Base-by-base conservation (phyloP, 1,140 invertebrate genomes). In the Maniola jurtina region DNA sequence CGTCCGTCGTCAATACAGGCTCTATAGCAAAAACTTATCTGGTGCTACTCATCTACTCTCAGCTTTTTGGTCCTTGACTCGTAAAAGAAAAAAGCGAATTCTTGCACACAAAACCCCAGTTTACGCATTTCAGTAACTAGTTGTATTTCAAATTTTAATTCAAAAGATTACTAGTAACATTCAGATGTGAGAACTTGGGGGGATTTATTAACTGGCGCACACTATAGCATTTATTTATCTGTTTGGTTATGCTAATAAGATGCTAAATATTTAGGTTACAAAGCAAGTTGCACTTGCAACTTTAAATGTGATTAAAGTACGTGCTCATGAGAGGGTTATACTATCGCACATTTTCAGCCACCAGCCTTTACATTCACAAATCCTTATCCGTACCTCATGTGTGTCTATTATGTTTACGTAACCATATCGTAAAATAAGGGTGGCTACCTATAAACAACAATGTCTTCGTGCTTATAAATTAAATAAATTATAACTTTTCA, bases 301-400 rank as follows among this genome's bases (percentile, higher is more conserved):
- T 69, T 54, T 64, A 56, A 45, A 69, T 45, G 14, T 69, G 62
- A 73, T 71, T 68, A 77, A 73, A 64, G 80, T 71, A 76, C 83
- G 83, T 86, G 83, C 83, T 83, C 62, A 84, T 79, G 80, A 70
- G 76, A 66, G 69, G 71, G 77, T 84, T 81, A 54, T 76, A 73
- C 70, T 86, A 86, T 86, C 83, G 75, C 80, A 52, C 61, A 72
- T 75, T 72, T 78, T 69, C 81, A 83, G 81, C 71, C 58, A 45
- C 62, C 56, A 64, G 57, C 50, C 68, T 72, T 68, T 64, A 64
- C 47, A 68, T 71, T 70, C 75, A 79, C 76, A 78, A 79, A 80
- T 77, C 77, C 80, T 76, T 81, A 76, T 77, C 74, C 75, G 73
- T 73, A 71, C 64, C 70, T 72, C 48, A 71, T 77, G 77, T 77